Conservation (phyloP, 2,888 invertebrate species). For the Perizoma flavofasciatum region DNA sequence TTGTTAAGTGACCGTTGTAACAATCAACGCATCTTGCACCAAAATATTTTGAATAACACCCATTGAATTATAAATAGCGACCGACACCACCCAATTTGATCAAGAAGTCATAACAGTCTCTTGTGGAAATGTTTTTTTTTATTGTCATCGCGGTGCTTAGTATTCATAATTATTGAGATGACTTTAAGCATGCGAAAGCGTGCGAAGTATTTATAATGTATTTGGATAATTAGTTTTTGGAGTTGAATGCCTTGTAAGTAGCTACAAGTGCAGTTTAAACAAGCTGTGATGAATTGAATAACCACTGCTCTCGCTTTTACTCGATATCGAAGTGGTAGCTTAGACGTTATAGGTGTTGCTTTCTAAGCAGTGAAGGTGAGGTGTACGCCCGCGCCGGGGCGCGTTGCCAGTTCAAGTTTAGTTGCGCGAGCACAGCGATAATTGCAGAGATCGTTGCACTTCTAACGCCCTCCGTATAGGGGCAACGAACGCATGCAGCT, state of each 20-base stretch:
- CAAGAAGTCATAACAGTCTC: slow-evolving; percentile 60
- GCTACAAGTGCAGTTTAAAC: slow-evolving; percentile 25
- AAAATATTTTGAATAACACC: slow-evolving; percentile 59
- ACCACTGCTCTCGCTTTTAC: slow-evolving; percentile 74
- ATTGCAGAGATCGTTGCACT: slow-evolving; percentile 80
- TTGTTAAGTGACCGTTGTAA: slow-evolving; percentile 11
- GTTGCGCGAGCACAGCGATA: slow-evolving; percentile 66
- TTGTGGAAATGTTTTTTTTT: slow-evolving; percentile 67
- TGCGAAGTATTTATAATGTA: slow-evolving; percentile 45
- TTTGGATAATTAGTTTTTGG: slow-evolving; percentile 26
- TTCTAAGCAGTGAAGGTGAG: slow-evolving; percentile 82
- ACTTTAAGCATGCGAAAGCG: slow-evolving; percentile 54
- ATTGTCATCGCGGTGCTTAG: slow-evolving; percentile 56
- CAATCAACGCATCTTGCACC: slow-evolving; percentile 39
- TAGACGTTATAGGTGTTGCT: slow-evolving; percentile 75
- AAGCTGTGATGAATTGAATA: slow-evolving; percentile 42
- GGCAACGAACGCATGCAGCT: slow-evolving; percentile 82
- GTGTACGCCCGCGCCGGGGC: slow-evolving; percentile 61
- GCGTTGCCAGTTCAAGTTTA: slow-evolving; percentile 79
- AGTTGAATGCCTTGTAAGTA: slow-evolving; percentile 18
- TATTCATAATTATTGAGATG: slow-evolving; percentile 54
- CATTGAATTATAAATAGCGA: slow-evolving; percentile 45
- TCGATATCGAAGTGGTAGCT: slow-evolving; percentile 54
- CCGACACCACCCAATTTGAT: slow-evolving; percentile 57
- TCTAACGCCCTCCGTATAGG: slow-evolving; percentile 75